Evolutionary conservation across 2,888 invertebrate genomes (phyloP).

Genomic region (Resseliella maxima): DNA sequence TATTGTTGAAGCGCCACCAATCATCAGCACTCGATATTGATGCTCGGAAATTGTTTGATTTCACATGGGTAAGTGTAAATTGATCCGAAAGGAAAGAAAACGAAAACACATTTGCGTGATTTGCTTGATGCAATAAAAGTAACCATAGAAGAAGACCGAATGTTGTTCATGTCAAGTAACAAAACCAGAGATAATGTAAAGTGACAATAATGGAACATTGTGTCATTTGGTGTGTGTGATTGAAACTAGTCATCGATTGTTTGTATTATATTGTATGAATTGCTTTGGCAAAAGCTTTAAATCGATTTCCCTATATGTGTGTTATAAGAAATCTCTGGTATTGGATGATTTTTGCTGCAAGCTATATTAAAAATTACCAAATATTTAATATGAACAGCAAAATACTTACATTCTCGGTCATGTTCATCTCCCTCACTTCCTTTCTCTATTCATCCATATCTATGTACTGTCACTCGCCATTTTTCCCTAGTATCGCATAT

Average conservation of each 20-base stretch:
- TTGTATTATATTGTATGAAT: not conserved
- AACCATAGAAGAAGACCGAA: not conserved
- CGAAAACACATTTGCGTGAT: not conserved
- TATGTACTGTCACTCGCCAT: no score
- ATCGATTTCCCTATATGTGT: not conserved
- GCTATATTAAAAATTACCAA: not conserved
- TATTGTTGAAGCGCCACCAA: not conserved
- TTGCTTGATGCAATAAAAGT: not conserved
- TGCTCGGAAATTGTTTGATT: not conserved
- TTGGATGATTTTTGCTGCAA: not conserved
- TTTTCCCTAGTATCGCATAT: no score
- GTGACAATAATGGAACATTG: not conserved
- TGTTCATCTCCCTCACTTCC: not conserved
- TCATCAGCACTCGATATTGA: not conserved
- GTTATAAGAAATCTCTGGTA: not conserved
- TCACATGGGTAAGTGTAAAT: slow-evolving; percentile 15
- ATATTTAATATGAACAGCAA: not conserved
- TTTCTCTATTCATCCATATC: no score
- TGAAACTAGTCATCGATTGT: not conserved
- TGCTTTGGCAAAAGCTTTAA: not conserved
- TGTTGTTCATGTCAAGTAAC: not conserved
- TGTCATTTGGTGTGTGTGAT: not conserved
- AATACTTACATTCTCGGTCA: no score
- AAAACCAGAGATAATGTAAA: not conserved
- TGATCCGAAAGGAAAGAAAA: not conserved